Evolutionary conservation across 2,888 invertebrate genomes (phyloP).

Genomic region (Nemotelus nigrinus): DNA sequence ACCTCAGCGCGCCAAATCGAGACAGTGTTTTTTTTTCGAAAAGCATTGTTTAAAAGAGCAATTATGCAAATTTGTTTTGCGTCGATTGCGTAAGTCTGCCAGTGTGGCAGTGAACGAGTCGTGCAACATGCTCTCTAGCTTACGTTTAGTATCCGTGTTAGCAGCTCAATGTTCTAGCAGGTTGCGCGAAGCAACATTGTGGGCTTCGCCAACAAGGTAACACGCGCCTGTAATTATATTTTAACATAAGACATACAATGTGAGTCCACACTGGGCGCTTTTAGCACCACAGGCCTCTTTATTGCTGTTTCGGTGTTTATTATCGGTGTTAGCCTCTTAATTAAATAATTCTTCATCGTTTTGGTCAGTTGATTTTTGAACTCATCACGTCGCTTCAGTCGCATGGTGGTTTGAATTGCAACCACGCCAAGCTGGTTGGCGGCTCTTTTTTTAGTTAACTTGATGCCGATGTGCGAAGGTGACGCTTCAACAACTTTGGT

Average conservation of each 20-base stretch:
- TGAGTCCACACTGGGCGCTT: not conserved
- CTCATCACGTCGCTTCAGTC: not conserved
- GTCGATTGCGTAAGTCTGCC: conserved; percentile 14
- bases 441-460: not conserved
- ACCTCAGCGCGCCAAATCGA: conserved; percentile 4
- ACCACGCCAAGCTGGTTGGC: not conserved
- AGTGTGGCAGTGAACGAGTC: conserved; percentile 3
- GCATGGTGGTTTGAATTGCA: too few relatives aligned
- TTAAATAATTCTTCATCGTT: not conserved
- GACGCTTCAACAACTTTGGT: not conserved
- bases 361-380: not conserved
- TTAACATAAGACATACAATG: not conserved
- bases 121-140: not conserved
- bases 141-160: too few relatives aligned
- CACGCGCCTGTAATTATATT: conserved; percentile 27
- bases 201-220: conserved; percentile 1
- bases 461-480: not conserved
- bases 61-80: conserved; percentile 28
- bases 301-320: not conserved
- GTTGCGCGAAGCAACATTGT: too few relatives aligned
- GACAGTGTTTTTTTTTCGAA: not conserved
- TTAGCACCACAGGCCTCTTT: not conserved
- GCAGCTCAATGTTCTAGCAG: too few relatives aligned
- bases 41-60: conserved; percentile 22
- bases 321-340: not conserved